Base-by-base conservation (phyloP, 2,113 vertebrate genomes). In the Aythya baeri region DNA sequence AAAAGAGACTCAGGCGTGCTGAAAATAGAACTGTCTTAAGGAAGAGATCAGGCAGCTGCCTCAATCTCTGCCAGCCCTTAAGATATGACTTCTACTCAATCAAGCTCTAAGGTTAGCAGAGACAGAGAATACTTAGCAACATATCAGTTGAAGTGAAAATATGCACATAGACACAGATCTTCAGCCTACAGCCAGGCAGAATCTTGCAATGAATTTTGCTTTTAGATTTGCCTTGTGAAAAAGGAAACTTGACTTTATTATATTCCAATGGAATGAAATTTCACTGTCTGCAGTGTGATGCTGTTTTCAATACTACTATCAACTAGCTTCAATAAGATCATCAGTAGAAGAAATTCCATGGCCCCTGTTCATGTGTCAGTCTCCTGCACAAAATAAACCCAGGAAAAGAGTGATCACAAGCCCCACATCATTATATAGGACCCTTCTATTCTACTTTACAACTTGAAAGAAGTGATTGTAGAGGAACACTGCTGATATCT, bases 21-120 rank as follows among this genome's bases (percentile, higher is more conserved):
- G 76, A 88, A 97, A 97, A 97, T 95, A 96, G 76, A 93, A 74
- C 7, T 22, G 26, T 65, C 95, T 85, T 84, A 70, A 94, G 71
- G 82, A 84, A 68, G 62, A 59, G 4, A 54, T 86, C 38, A 58
- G 54, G 59, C 88, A 94, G 79, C 85, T 91, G 73, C 52, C 72
- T 96, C 27, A 12, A 32, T 23, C 41, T 43, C 72, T 88, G 85
- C 50, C 90, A 93, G 68, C 27, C 22, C 59, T 91, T 66, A 83
- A 52, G 27, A 66, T 70, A 73, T 2, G 59, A 88, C 50, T 94
- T 90, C 43, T 86, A 10, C 50, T 82, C 17, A 65, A 22, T 58
- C 27, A 36, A 32, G 12, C 49, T 55, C 66, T 74, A 36, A 9
- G 83, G 34, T 50, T 67, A 63, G 38, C 58, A 95, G 46, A 41